Percentiles rank a stretch among this genome's conserved stretches.
phyloP scores from a whole-genome alignment of 2,888 invertebrate species.

The Rhogogaster chlorosoma region DNA sequence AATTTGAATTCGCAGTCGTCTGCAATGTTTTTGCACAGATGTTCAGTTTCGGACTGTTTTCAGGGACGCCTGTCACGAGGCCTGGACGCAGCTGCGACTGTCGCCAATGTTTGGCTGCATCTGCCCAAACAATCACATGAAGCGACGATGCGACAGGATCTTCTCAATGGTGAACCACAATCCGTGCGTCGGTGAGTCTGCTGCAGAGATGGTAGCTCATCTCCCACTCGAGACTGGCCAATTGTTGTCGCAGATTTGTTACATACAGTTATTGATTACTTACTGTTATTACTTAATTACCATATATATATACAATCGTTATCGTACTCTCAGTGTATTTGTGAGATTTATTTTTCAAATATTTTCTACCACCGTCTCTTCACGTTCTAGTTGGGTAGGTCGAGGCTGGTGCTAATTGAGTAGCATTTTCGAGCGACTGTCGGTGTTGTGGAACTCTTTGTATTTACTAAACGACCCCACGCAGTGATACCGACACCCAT shows the following conservation, averaged over 20 bases:
- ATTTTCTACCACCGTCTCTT: conserved; percentile 42
- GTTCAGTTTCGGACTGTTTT: conserved; percentile 59
- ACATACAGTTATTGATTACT: conserved; percentile 26
- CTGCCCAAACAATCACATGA: conserved; percentile 94
- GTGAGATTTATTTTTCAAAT: conserved; percentile 42
- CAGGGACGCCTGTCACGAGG: conserved; percentile 92
- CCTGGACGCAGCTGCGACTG: conserved; percentile 92
- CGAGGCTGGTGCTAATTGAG: conserved; percentile 51
- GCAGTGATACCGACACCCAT: not conserved
- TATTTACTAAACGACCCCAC: conserved; percentile 45
- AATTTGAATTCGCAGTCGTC: not conserved
- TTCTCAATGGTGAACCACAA: conserved; percentile 95
- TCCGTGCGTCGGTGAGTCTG: conserved; percentile 93
- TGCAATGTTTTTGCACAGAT: not conserved
- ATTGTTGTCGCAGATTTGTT: conserved; percentile 45
- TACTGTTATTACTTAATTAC: conserved; percentile 29
- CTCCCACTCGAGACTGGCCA: conserved; percentile 45
- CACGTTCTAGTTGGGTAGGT: conserved; percentile 50
- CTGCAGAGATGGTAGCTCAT: conserved; percentile 41
- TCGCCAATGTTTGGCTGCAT: conserved; percentile 96
- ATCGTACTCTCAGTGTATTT: conserved; percentile 42
- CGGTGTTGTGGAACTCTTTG: conserved; percentile 59
- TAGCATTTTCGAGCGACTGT: conserved; percentile 56
- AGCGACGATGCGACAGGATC: conserved; percentile 92
- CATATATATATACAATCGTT: conserved; percentile 33